Conservation (phyloP, 2,797 vertebrate species). For the Adelosebastes latens region DNA sequence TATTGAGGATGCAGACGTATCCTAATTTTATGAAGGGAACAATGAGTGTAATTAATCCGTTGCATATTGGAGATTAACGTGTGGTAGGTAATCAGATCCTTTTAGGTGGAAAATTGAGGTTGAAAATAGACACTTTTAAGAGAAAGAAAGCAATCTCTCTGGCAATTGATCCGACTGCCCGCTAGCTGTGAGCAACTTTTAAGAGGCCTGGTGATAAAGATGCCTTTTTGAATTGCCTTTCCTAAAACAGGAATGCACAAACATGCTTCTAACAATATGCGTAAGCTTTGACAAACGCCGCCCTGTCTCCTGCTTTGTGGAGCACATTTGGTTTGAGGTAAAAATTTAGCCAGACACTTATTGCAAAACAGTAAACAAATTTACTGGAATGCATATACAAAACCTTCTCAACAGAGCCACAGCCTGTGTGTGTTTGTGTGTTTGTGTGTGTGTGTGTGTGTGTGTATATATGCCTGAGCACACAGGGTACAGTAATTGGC, state of each 20-base stretch:
- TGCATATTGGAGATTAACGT: slow-evolving; percentile 9
- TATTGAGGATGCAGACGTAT: slow-evolving; percentile 7
- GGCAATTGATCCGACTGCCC: slow-evolving; percentile 27
- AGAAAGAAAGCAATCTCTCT: slow-evolving; percentile 35
- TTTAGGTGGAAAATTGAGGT: slow-evolving; percentile 44
- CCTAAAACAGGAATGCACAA: slow-evolving; percentile 26
- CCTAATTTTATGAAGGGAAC: slow-evolving; percentile 11
- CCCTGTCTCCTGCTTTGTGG: not conserved
- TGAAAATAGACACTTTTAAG: slow-evolving; percentile 31
- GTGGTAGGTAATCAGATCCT: slow-evolving; percentile 29
- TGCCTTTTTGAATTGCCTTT: slow-evolving; percentile 7
- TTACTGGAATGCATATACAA: slow-evolving; percentile 42
- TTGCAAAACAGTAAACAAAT: slow-evolving; percentile 54
- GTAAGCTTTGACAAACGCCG: not conserved
- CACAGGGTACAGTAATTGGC: slow-evolving; percentile 58
- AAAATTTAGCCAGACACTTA: slow-evolving; percentile 26
- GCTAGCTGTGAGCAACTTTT: slow-evolving; percentile 23
- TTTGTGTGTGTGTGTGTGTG: slow-evolving; percentile 13
- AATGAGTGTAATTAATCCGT: slow-evolving; percentile 26
- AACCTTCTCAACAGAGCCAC: slow-evolving; percentile 1
- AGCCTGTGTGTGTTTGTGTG: slow-evolving; percentile 21
- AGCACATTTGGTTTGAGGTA: slow-evolving; percentile 44
- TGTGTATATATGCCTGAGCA: slow-evolving; percentile 28
- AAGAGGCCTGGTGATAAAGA: slow-evolving; percentile 35
- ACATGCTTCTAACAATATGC: slow-evolving; percentile 12